Conservation (phyloP, 2,888 invertebrate genomes). For the Drosophila ezoana region DNA sequence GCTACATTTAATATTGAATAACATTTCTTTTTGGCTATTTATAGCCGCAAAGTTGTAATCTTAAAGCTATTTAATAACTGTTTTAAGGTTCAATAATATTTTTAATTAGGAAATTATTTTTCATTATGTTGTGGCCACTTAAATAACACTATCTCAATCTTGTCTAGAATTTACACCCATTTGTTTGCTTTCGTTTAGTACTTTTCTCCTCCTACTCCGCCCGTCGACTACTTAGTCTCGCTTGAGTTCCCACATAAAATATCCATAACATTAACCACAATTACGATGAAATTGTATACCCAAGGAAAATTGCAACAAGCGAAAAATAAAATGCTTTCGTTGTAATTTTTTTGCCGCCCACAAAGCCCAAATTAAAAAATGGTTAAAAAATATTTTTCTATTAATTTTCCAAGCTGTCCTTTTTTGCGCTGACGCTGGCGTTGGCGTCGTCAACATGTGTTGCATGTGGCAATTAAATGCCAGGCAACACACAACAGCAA, state of each 20-base stretch:
- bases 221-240: constrained; percentile 2
- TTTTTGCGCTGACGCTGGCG: constrained; percentile 34
- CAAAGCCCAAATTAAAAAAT: constrained; percentile 74
- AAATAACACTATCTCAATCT: constrained; percentile 7
- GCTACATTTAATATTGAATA: too few species aligned
- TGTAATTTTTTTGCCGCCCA: constrained; percentile 52
- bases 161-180: constrained; percentile 14
- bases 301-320: constrained; percentile 39
- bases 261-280: constrained; percentile 79
- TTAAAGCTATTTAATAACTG: too few species aligned
- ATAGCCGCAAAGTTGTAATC: too few species aligned
- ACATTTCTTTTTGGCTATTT: too few species aligned
- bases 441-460: constrained; percentile 73
- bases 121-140: not conserved
- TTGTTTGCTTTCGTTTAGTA: constrained; percentile 7
- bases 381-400: constrained; percentile 73
- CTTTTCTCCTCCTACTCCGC: not conserved
- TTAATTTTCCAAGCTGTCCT: constrained; percentile 73
- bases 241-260: constrained; percentile 70
- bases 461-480: constrained; percentile 78
- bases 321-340: constrained; percentile 35
- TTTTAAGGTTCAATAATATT: too few species aligned
- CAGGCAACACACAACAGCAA: constrained; percentile 43
- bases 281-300: constrained; percentile 69
- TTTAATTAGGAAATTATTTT: too few species aligned